Conservation (phyloP, 1,140 invertebrate genomes). For the Penaeus indicus region DNA sequence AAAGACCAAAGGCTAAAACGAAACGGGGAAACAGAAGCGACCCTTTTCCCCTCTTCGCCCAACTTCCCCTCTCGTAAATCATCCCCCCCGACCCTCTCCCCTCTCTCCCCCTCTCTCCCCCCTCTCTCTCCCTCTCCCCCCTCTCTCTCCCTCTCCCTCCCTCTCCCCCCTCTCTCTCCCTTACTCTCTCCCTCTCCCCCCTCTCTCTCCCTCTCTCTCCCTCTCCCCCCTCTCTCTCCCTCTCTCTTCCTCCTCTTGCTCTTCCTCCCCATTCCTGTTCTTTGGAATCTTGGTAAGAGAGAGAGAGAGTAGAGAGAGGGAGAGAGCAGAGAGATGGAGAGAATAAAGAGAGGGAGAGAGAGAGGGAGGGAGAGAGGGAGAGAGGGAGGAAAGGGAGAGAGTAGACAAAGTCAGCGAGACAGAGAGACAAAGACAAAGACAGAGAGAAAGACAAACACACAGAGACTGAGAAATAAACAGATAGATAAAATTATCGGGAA, state of each 20-base stretch:
- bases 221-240: slow-evolving; percentile 23
- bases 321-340: no score
- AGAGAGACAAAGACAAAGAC: not conserved
- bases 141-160: no score
- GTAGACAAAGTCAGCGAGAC: not conserved
- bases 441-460: not conserved
- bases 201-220: not conserved
- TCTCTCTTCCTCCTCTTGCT: not conserved
- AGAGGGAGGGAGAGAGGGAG: not conserved
- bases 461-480: not conserved
- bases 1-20: no score
- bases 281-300: not conserved
- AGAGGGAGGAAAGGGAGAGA: slow-evolving; percentile 1
- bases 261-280: no score
- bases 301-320: not conserved
- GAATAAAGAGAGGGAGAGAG: not conserved
- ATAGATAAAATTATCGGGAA: no score
- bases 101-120: no score
- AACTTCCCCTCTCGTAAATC: no score
- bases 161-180: slow-evolving; percentile 24
- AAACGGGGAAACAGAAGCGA: no score
- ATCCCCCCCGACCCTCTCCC: no score
- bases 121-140: no score
- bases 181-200: not conserved
- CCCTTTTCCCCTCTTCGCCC: no score